Base-by-base conservation (phyloP, 2,113 vertebrate species). In the Carlito syrichta region DNA sequence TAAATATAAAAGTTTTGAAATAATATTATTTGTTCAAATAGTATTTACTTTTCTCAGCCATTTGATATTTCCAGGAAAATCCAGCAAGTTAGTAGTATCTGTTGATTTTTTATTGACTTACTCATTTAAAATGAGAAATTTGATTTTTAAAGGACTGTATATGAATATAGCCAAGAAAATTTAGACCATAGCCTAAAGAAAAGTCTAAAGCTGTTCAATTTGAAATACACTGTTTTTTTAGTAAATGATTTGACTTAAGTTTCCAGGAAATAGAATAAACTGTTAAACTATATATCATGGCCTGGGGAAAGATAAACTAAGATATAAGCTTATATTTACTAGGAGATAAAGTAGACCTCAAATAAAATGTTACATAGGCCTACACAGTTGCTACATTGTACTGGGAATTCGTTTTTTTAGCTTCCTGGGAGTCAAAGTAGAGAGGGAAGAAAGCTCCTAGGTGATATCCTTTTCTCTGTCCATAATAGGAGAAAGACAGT, bases 401-500 rank as follows among this genome's bases (percentile, higher is more conserved):
- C 40, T 74, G 40, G 58, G 86, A 95, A 69, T 86, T 89, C 78
- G 69, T 7, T 58, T 77, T n/a, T 94, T 96, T 54, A 87, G 27
- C 32, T 84, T 85, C 48, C 6, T 93, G 60, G 22, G 78, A 85
- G 16, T 84, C 43, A 66, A 56, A 86, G 79, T 19, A 66, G 68
- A 58, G 9, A 56, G 54, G 30, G 43, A 84, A 68, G 48, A 79
- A 68, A 69, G 8, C 14, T 81, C 22, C 27, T 45, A 85, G 20
- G 11, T 88, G n/a, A 48, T 94, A 32, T 0, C 54, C 11, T 66
- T 68, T 86, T 85, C 5, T 82, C 32, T 95, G 38, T 71, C n/a
- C 14, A 1, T 68, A 19, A 56, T 30, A 84, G 62, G 1, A 93
- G 32, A 63, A 93, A 87, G 82, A 11, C 16, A 86, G 4, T 62